Base-by-base conservation (phyloP, 92 coral and sea anemone genomes). In the Porites lobata region DNA sequence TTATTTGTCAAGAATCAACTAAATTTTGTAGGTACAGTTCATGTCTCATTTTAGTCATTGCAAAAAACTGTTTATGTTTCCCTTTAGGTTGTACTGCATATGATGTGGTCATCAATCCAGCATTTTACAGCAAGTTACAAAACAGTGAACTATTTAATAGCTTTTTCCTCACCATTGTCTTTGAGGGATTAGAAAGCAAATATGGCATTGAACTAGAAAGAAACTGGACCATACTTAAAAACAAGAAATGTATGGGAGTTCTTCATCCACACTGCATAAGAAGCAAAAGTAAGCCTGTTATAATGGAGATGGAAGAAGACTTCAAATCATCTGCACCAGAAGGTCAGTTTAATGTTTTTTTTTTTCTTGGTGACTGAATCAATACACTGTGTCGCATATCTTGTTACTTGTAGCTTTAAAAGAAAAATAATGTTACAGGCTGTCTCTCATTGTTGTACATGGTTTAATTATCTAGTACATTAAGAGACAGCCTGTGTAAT, bases 181-280 rank as follows among this genome's bases (percentile, higher is more conserved):
- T 94, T 79, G 99, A 98, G 84, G 99, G 99, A 54, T 92, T 98
- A 57, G 98, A 98, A 85, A 92, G 93, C 38, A 98, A 98, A 86
- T 98, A 92, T 87, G 91, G 89, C 9, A 76, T 91, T 15, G 93
- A 89, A 32, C 85, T 98, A 1, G 93, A 90, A 62, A 92, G 96
- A 53, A 95, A 89, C 20, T 95, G 98, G 98, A 90, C 96, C 17
- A 79, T 91, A 62, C 85, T 98, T 9, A 98, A 98, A 72, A 95
- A 98, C 80, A 93, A 88, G 62, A 95, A 95, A 77, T 83, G 90
- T 29, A 91, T 98, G 87, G 99, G 99, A 15, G 82, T 83, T 9
- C 69, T 95, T 47, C 96, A 95, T 21, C 84, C 91, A 0, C 99
- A 95, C 66, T 87, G 65, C 65, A 77, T 98, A 76, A 85, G 98